Percentiles rank a stretch among this genome's conserved stretches.
These are phyloP conservation scores for Ianthella basta DNA, from an alignment of 37 sponge, comb jelly and placozoan species.

Conservation along the genomic window DNA sequence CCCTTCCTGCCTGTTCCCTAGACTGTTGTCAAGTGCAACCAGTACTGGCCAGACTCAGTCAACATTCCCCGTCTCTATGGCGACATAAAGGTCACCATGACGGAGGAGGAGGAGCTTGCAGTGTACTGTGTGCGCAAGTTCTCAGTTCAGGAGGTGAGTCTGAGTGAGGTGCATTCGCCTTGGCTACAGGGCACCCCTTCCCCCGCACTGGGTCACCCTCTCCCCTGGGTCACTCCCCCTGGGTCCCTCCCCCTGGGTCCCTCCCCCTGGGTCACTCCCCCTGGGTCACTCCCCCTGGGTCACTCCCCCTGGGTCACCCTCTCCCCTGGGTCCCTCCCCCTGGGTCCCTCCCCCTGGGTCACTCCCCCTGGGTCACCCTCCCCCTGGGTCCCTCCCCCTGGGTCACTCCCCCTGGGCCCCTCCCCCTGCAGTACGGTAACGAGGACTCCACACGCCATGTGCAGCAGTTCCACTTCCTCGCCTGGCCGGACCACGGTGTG, in stretches of 20 bases:
- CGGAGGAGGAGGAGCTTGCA: conserved; percentile 79
- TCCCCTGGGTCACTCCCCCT: too few species aligned
- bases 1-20: not conserved
- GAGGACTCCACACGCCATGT: conserved; percentile 50
- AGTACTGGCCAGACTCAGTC: conserved; percentile 82
- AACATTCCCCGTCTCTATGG: conserved; percentile 64
- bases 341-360: too few species aligned
- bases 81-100: conserved; percentile 81
- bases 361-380: too few species aligned
- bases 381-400: too few species aligned
- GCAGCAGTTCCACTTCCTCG: conserved; percentile 86
- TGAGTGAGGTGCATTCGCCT: not conserved
- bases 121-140: conserved; percentile 57
- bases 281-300: too few species aligned
- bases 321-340: too few species aligned
- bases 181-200: too few species aligned
- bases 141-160: conserved; percentile 18
- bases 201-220: too few species aligned
- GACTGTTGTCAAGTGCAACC: conserved; percentile 75
- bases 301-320: too few species aligned
- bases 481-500: conserved; percentile 97
- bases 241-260: too few species aligned
- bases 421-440: conserved; percentile 1
- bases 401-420: too few species aligned
- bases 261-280: too few species aligned